Evolutionary conservation across 2,113 vertebrate species (phyloP).

Genomic region (Erythrocercus mccallii): DNA sequence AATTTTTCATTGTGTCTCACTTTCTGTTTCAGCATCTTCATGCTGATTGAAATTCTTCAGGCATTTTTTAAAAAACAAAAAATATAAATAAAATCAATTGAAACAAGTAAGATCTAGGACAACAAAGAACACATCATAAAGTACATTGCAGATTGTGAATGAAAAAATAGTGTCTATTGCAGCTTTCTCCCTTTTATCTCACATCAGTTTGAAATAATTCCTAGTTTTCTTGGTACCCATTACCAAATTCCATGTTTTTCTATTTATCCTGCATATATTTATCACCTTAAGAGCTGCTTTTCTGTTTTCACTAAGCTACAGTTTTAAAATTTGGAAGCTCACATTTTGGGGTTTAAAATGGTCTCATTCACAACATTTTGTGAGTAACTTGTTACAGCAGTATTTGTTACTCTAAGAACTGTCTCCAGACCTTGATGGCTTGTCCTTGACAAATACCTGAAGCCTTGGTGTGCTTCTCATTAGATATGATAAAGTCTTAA

Average conservation of each 20-base stretch:
- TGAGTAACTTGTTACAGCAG: background rate
- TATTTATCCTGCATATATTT: background rate
- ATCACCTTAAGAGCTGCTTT: background rate
- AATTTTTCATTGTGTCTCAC: background rate
- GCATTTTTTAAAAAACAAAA: background rate
- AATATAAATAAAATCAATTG: background rate
- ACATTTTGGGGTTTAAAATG: background rate
- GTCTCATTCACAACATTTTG: background rate
- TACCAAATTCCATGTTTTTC: background rate
- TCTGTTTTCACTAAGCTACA: background rate
- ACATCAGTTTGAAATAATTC: background rate
- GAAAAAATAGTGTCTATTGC: background rate
- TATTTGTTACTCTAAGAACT: background rate
- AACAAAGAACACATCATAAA: background rate
- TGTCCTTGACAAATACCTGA: constrained; percentile 14
- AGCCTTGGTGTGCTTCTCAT: background rate
- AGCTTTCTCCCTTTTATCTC: background rate
- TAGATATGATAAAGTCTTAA: background rate
- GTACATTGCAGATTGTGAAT: background rate
- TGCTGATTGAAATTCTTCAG: background rate
- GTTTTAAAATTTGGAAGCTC: background rate
- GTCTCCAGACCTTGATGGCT: background rate
- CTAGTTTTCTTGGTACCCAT: background rate
- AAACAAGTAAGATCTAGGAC: background rate
- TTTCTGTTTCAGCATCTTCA: background rate